These are phyloP conservation scores for Geopemphigus sp. DNA, from an alignment of 1,140 invertebrate species.

Conservation along the genomic window DNA sequence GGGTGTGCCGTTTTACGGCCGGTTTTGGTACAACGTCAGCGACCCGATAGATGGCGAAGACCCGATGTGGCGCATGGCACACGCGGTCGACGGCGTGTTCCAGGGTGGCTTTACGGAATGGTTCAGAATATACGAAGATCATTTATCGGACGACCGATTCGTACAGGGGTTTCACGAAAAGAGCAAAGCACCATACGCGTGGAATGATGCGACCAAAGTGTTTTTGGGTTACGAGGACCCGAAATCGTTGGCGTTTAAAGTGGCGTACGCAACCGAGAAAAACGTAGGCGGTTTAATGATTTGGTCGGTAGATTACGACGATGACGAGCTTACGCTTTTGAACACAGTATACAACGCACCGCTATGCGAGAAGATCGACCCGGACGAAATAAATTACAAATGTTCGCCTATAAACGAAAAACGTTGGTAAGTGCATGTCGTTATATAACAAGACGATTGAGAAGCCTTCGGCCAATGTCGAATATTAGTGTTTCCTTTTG, in stretches of 20 bases:
- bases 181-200: constrained; percentile 50
- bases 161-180: constrained; percentile 49
- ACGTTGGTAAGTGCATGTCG: constrained; percentile 28
- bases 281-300: constrained; percentile 52
- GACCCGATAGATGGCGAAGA: constrained; percentile 48
- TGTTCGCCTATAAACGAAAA: constrained; percentile 51
- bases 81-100: constrained; percentile 46
- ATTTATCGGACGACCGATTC: constrained; percentile 27
- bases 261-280: constrained; percentile 50
- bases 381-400: constrained; percentile 50
- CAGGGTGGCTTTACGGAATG: constrained; percentile 50
- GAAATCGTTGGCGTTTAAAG: constrained; percentile 49
- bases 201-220: constrained; percentile 38
- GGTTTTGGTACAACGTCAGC: constrained; percentile 51
- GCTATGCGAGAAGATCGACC: constrained; percentile 44
- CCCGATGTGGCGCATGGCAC: constrained; percentile 50
- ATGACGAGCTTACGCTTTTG: constrained; percentile 50
- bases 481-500: too few relatives aligned
- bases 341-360: constrained; percentile 38
- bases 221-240: constrained; percentile 51
- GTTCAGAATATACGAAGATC: constrained; percentile 41
- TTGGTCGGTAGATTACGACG: constrained; percentile 51
- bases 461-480: too few relatives aligned
- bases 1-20: constrained; percentile 52
- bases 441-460: too few relatives aligned